Base-by-base conservation (phyloP, 2,113 vertebrate genomes). In the Chamaea fasciata region DNA sequence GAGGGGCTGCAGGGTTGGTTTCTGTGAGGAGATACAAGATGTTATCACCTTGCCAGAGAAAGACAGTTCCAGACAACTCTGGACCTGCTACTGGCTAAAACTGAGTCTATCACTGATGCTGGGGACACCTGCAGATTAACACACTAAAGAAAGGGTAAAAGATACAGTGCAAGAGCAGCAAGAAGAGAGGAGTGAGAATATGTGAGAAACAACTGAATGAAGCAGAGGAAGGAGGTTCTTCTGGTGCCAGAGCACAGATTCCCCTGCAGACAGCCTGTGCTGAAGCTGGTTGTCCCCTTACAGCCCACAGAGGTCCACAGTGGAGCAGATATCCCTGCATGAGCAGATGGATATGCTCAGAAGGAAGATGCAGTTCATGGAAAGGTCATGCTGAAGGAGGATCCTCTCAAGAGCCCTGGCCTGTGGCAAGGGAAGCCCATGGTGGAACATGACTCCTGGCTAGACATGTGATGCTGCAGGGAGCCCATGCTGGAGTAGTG, bases 241-340 rank as follows among this genome's bases (percentile, higher is more conserved):
- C 12, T 28, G 13, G 4, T 19, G 30, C 16, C 1, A 0, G 19
- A 67, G 14, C 21, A 62, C 15, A 78, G 21, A 50, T 13, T 81
- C 11, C n/a, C 13, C 10, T 42, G 11, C 28, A 85, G 35, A 47
- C 35, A 47, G 24, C 31, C 15, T 31, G 1, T 18, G 19, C 13
- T 78, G 33, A 28, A 59, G 13, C 1, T 30, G 2, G 0, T 11
- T 65, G 12, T 23, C 3, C 3, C 15, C 4, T 22, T 46, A 31
- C 7, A 64, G 17, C 17, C 50, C 13, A 35, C 1, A 2, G 21
- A 62, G 3, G 11, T 33, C 27, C 22, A 31, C 2, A 4, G 15
- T 15, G 5, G n/a, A 53, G 21, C 4, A 64, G 28, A 62, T 57
- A 44, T 10, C 9, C 6, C 10, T 26, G 35, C 14, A 69, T 3